Evolutionary conservation across 2,888 invertebrate genomes (phyloP).

Genomic region (Dasysyrphus albostriatus): DNA sequence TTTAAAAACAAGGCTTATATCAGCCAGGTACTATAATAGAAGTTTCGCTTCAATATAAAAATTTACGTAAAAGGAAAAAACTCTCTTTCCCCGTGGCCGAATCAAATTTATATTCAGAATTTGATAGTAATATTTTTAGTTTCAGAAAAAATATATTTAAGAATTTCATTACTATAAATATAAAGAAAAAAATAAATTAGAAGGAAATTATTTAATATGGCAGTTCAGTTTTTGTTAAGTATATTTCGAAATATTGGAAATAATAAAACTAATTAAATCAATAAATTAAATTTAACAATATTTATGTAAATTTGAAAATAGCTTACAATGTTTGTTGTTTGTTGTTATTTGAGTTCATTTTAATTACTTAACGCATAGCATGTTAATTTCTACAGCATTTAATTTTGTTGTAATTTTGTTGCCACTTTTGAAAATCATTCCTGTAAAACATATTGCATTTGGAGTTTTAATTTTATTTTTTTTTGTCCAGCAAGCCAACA

Average conservation of each 20-base stretch:
- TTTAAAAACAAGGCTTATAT: too few species aligned
- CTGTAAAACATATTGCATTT: conserved; percentile 3
- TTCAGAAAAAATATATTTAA: not conserved
- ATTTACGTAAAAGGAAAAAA: not conserved
- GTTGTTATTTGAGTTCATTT: conserved; percentile 11
- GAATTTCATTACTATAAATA: not conserved
- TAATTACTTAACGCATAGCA: conserved; percentile 1
- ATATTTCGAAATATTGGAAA: conserved; percentile 12
- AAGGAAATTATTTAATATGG: conserved; percentile 10
- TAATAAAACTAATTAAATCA: conserved; percentile 14
- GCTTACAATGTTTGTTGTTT: conserved; percentile 3
- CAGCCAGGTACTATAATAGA: too few species aligned
- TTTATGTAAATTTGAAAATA: conserved; percentile 10
- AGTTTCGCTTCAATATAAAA: too few species aligned
- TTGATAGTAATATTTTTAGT: not conserved
- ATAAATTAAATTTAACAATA: conserved; percentile 6
- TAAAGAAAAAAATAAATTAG: not conserved
- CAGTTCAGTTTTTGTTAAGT: conserved; percentile 26
- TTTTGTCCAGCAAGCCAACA: not conserved
- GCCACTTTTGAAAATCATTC: not conserved
- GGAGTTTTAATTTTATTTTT: not conserved
- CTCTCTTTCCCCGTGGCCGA: not conserved
- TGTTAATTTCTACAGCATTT: not conserved
- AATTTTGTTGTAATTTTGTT: not conserved
- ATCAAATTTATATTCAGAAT: not conserved